Percentiles rank a stretch among this genome's conserved stretches.
Evolutionary conservation across 64 coral and sea anemone species (phyloP).

Genomic region (Cladopsammia gracilis): DNA sequence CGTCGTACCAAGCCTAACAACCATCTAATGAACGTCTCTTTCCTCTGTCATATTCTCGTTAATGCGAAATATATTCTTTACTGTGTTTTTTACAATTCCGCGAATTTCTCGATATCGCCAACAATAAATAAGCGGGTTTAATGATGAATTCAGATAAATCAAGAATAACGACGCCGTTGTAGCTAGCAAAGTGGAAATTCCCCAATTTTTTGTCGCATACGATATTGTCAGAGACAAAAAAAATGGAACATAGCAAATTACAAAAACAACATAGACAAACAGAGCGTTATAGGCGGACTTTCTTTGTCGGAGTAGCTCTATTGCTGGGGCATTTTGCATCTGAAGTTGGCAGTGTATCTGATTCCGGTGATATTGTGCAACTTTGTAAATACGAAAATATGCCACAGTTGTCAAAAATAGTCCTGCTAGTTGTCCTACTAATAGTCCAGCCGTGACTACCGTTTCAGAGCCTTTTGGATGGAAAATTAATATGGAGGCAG

Average conservation of each 20-base stretch:
- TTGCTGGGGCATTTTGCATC: background rate
- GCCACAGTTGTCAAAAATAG: background rate
- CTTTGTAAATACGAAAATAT: background rate
- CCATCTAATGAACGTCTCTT: too few relatives aligned
- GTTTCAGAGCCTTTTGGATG: background rate
- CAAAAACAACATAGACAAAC: background rate
- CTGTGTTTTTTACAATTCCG: background rate
- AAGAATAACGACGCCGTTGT: background rate
- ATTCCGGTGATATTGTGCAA: background rate
- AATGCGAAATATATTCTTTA: background rate
- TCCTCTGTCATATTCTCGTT: too few relatives aligned
- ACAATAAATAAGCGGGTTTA: background rate
- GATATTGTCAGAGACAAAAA: background rate
- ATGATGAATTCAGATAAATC: background rate
- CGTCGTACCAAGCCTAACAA: too few relatives aligned
- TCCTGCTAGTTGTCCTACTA: background rate
- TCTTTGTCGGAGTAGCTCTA: background rate
- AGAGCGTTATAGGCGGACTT: background rate
- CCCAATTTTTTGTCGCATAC: background rate
- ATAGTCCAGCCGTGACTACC: background rate
- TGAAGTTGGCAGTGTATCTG: background rate
- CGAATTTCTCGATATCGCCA: background rate
- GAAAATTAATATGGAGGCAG: background rate
- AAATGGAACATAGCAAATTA: background rate
- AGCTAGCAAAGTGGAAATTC: background rate